Conservation (phyloP, 2,797 vertebrate species). For the Takifugu ocellatus region DNA sequence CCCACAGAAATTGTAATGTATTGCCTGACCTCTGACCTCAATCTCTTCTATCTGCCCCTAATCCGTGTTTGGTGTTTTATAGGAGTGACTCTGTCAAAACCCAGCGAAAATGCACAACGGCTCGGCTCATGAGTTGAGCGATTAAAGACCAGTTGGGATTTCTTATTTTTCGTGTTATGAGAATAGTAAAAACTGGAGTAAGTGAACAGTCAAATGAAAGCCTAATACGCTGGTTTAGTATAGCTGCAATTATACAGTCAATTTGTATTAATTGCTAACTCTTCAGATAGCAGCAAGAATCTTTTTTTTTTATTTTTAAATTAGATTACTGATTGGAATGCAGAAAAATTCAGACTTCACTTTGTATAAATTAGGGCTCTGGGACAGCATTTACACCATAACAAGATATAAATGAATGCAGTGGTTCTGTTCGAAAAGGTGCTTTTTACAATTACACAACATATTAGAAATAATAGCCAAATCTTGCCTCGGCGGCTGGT, state of each 20-base stretch:
- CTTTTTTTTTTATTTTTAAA: constrained; percentile 46
- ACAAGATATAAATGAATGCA: constrained; percentile 94
- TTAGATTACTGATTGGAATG: constrained; percentile 68
- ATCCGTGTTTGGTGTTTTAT: constrained; percentile 54
- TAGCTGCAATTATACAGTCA: constrained; percentile 65
- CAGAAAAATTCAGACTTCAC: constrained; percentile 62
- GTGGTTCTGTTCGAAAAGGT: constrained; percentile 91
- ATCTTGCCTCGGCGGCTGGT: constrained; percentile 83
- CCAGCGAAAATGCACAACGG: constrained; percentile 17
- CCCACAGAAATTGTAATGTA: constrained; percentile 61
- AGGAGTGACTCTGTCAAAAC: constrained; percentile 46
- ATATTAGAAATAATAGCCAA: constrained; percentile 94
- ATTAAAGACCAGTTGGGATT: constrained; percentile 38
- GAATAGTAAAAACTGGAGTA: constrained; percentile 47
- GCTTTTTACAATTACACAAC: constrained; percentile 92
- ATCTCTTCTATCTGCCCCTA: constrained; percentile 47
- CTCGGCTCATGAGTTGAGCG: constrained; percentile 37
- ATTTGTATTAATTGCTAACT: constrained; percentile 66
- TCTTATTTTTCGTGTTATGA: constrained; percentile 36
- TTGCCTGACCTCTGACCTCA: constrained; percentile 57
- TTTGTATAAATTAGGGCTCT: constrained; percentile 77
- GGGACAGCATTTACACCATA: constrained; percentile 77
- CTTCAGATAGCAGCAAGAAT: constrained; percentile 59
- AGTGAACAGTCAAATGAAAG: constrained; percentile 55
- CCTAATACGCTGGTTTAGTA: constrained; percentile 58